Evolutionary conservation across 2,888 invertebrate species (phyloP).

Genomic region (Polylopha cassiicola): DNA sequence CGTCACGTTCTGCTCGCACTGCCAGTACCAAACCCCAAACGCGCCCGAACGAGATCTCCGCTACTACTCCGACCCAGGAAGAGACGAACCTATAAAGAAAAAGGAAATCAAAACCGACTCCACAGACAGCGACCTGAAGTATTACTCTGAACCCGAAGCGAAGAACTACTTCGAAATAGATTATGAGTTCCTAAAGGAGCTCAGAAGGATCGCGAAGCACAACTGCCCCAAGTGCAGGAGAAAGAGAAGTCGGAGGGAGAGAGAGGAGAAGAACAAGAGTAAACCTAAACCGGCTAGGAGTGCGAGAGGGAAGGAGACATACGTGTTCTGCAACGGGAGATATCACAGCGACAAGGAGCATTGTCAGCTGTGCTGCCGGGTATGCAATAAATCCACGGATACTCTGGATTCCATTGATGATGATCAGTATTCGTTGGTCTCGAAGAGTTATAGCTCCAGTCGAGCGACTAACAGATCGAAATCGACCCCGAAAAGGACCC

Average conservation of each 20-base stretch:
- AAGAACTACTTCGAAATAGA: conserved; percentile 72
- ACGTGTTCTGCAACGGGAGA: conserved; percentile 57
- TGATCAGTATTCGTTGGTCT: conserved; percentile 57
- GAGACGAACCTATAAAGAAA: conserved; percentile 26
- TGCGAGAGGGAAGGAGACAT: conserved; percentile 40
- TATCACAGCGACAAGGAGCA: conserved; percentile 61
- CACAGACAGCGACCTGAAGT: conserved; percentile 51
- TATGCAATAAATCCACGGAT: conserved; percentile 61
- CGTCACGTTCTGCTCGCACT: conserved; percentile 55
- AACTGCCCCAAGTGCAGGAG: conserved; percentile 65
- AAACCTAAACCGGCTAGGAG: conserved; percentile 34
- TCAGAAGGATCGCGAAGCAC: conserved; percentile 61
- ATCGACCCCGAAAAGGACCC: conserved; percentile 37
- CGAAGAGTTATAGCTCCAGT: conserved; percentile 53
- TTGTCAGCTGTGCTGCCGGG: conserved; percentile 58
- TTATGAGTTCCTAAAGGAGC: conserved; percentile 66
- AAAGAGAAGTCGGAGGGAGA: conserved; percentile 29
- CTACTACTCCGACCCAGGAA: conserved; percentile 37
- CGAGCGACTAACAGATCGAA: conserved; percentile 35
- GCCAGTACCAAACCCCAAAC: conserved; percentile 39
- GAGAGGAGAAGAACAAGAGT: conserved; percentile 29
- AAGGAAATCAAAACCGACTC: conserved; percentile 36
- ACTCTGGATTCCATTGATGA: conserved; percentile 62
- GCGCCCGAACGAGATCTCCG: conserved; percentile 26
- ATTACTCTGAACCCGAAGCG: conserved; percentile 72